Conservation (phyloP, 2,113 vertebrate species). For the Phrynosoma platyrhinos region DNA sequence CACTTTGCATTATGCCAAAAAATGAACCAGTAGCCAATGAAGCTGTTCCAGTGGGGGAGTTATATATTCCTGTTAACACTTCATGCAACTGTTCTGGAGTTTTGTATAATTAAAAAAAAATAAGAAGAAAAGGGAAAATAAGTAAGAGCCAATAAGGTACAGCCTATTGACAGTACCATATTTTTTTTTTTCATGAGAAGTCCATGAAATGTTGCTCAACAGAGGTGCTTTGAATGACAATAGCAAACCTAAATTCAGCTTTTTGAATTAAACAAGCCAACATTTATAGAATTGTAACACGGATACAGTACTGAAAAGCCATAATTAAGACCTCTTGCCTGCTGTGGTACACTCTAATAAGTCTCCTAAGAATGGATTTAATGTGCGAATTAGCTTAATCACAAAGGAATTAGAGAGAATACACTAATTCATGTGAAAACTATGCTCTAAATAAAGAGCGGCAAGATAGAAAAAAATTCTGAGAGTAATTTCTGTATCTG, state of each 20-base stretch:
- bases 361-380: conserved; percentile 67
- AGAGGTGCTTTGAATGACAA: conserved; percentile 39
- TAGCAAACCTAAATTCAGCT: conserved; percentile 51
- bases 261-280: conserved; percentile 60
- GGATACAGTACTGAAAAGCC: conserved; percentile 58
- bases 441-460: conserved; percentile 51
- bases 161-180: conserved; percentile 54
- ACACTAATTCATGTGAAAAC: conserved; percentile 67
- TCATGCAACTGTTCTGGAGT: conserved; percentile 55
- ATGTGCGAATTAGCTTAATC: conserved; percentile 69
- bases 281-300: conserved; percentile 62
- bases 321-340: conserved; percentile 66
- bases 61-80: background rate
- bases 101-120: conserved; percentile 42
- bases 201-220: conserved; percentile 51
- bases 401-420: conserved; percentile 67
- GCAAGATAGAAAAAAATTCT: conserved; percentile 61
- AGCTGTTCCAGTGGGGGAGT: no score
- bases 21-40: no score
- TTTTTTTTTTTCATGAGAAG: conserved; percentile 54
- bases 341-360: conserved; percentile 66
- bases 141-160: background rate
- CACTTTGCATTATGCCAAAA: no score
- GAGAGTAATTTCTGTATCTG: conserved; percentile 68
- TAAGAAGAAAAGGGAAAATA: conserved; percentile 48